Percentiles rank a stretch among this genome's conserved stretches.
These are phyloP conservation scores for Lasioglossum oenotherae DNA, from an alignment of 2,888 invertebrate genomes.

Conservation along the genomic window DNA sequence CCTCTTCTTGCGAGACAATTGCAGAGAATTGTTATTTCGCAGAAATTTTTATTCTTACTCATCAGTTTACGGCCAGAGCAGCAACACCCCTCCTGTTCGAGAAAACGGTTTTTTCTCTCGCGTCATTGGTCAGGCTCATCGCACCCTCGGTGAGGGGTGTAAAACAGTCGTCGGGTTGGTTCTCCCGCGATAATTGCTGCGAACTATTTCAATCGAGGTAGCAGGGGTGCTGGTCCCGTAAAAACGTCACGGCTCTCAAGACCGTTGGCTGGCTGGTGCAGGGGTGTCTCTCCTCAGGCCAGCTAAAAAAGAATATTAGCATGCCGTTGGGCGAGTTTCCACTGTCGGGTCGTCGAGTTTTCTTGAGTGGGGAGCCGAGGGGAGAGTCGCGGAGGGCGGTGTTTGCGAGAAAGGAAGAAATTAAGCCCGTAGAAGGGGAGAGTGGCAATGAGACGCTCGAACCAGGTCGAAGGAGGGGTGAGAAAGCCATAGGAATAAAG, in stretches of 20 bases:
- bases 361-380: conserved; percentile 13
- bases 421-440: conserved; percentile 31
- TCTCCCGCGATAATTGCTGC: conserved; percentile 78
- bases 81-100: background rate
- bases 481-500: background rate
- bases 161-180: conserved; percentile 59
- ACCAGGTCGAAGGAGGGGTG: conserved; percentile 3
- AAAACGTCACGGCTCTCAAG: conserved; percentile 68
- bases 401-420: conserved; percentile 41
- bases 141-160: conserved; percentile 24
- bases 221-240: conserved; percentile 52
- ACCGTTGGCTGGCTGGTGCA: background rate
- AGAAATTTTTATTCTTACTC: background rate
- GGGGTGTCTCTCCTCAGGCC: conserved; percentile 17
- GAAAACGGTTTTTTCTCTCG: conserved; percentile 71
- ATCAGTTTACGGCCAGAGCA: background rate
- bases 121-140: conserved; percentile 71
- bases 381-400: background rate
- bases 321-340: conserved; percentile 70
- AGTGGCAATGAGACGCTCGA: background rate
- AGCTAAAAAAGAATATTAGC: conserved; percentile 77
- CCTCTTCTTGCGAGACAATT: too few relatives aligned
- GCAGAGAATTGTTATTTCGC: background rate
- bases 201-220: conserved; percentile 81
- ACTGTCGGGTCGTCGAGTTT: conserved; percentile 32